Base-by-base conservation (phyloP, 1,140 invertebrate species). In the Idris sp. region DNA sequence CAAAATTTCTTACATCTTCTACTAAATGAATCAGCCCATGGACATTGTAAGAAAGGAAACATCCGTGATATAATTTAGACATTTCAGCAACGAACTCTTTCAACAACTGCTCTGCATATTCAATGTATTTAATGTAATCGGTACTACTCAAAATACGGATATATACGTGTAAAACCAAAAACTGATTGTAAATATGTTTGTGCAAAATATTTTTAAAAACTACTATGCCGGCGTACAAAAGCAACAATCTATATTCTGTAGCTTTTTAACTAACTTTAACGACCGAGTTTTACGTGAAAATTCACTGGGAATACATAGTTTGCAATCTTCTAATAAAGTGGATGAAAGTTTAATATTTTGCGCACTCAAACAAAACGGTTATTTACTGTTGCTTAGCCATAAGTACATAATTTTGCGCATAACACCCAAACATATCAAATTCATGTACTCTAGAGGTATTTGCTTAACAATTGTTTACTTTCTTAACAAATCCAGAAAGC, bases 241-340 rank as follows among this genome's bases (percentile, higher is more conserved):
- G 0, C 9, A 58, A 3, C 16, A 51, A 18, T 1, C 64, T 1
- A 8, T 35, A 68, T 16, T 65, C 61, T 15, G 61, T 65, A 6
- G 61, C 61, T 30, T 64, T 64, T 53, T 44, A 0, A 64, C 0
- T 44, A 64, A 54, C 19, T 30, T 54, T 28, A 65, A 38, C 1
- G 26, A 15, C 13, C 59, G n/a, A 0, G 36, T 7, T 53, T 64
- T 64, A 13, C 35, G 4, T 11, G 35, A 36, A 36, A 36, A 36
- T 36, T 36, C 35, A 2, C 5, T 2, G 7, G 35, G 14, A 36
- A 36, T 13, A 36, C 4, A 36, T 8, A 2, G 14, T 16, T 4
- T 10, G 11, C 4, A 11, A 15, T 3, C 11, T 16, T 36, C 35
- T 36, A 36, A 36, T 36, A 36, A 36, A 13, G 14, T 4, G 7